Evolutionary conservation across 2,113 vertebrate species (phyloP).

Genomic region (Mustelus asterias): DNA sequence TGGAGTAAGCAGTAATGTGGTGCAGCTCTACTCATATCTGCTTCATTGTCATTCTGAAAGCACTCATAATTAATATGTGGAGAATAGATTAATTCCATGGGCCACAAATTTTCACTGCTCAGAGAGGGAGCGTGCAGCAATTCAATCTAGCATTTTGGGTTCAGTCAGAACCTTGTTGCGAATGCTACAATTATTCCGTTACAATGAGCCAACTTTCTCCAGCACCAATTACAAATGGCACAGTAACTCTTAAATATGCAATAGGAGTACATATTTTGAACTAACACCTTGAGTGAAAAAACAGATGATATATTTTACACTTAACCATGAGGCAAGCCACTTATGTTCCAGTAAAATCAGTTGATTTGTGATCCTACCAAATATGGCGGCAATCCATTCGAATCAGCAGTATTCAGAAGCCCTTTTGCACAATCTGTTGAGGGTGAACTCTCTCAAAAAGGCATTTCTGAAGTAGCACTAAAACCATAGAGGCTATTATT

Average conservation of each 20-base stretch:
- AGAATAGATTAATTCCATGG: constrained; percentile 34
- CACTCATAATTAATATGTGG: constrained; percentile 14
- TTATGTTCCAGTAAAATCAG: neutral
- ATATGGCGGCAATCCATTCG: neutral
- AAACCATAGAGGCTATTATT: neutral
- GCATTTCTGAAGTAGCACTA: neutral
- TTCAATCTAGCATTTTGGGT: neutral
- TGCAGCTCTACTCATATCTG: neutral
- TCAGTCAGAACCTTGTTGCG: neutral
- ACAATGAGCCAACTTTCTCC: neutral
- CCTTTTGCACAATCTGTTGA: neutral
- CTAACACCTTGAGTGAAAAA: neutral
- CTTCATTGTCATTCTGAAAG: constrained; percentile 32
- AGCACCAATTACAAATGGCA: neutral
- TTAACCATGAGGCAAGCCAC: neutral
- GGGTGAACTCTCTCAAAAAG: neutral
- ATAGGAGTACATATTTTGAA: neutral
- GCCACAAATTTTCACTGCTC: constrained; percentile 19
- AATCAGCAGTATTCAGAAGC: neutral
- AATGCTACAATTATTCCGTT: neutral
- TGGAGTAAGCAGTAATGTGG: neutral
- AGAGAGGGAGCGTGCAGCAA: neutral
- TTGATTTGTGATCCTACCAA: neutral
- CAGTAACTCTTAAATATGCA: neutral
- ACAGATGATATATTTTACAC: too few species aligned